Evolutionary conservation across 2,888 invertebrate genomes (phyloP).

Genomic region (Pyrochroa serraticornis): DNA sequence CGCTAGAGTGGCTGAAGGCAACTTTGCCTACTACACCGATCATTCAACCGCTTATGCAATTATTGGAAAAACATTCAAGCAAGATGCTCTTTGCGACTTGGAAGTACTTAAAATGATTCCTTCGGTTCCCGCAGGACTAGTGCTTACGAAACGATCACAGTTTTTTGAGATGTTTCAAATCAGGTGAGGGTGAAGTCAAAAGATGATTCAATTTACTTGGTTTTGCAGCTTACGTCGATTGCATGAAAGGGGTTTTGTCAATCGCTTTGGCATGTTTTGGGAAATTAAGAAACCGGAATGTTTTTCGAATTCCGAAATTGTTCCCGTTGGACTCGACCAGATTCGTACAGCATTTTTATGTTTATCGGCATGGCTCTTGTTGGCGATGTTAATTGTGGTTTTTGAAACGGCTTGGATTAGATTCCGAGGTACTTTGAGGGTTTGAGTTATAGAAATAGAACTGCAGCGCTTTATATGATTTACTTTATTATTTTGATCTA

Average conservation of each 20-base stretch:
- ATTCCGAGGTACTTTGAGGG: constrained; percentile 15
- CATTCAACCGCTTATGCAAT: constrained; percentile 53
- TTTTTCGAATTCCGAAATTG: constrained; percentile 23
- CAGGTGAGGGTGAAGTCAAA: constrained; percentile 28
- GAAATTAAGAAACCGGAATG: constrained; percentile 28
- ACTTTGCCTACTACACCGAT: constrained; percentile 61
- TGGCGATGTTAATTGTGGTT: constrained; percentile 10
- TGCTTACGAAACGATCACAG: constrained; percentile 47
- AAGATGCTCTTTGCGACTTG: constrained; percentile 57
- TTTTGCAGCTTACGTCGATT: constrained; percentile 45
- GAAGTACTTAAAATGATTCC: constrained; percentile 40
- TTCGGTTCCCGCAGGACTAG: constrained; percentile 40
- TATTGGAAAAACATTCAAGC: constrained; percentile 50
- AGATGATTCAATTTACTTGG: not conserved
- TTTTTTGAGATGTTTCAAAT: constrained; percentile 41
- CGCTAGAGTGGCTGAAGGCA: constrained; percentile 54
- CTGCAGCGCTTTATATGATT: constrained; percentile 17
- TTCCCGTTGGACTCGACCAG: constrained; percentile 29
- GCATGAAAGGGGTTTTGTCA: constrained; percentile 31
- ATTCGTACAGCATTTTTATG: constrained; percentile 30
- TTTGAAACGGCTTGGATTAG: constrained; percentile 8
- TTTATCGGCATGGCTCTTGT: constrained; percentile 20
- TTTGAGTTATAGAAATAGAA: not conserved
- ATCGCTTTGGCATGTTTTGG: constrained; percentile 25
- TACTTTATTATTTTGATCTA: constrained; percentile 45